A percentile compares a stretch with the other conserved stretches of the same genome.
phyloP scores from a whole-genome alignment of 2,113 vertebrate genomes.

The Alouatta palliata region DNA sequence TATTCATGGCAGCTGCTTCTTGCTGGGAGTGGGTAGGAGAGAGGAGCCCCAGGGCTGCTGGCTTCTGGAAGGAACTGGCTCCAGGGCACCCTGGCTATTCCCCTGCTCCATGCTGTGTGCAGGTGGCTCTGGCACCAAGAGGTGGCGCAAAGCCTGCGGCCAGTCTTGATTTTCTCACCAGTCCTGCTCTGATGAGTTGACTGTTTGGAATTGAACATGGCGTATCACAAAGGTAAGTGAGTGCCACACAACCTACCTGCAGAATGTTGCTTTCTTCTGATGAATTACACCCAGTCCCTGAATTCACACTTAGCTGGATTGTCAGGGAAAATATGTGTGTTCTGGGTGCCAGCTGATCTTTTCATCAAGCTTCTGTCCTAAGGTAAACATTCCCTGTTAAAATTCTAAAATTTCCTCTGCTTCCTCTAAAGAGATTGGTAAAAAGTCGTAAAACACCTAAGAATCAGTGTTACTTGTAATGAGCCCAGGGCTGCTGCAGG shows the following conservation, averaged over 20 bases:
- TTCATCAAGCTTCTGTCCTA: background rate
- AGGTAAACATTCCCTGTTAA: slow-evolving; percentile 8
- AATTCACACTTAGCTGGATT: background rate
- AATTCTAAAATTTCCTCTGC: slow-evolving; percentile 6
- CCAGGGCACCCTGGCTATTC: background rate
- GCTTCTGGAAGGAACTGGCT: background rate
- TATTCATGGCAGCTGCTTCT: background rate
- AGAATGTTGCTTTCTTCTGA: background rate
- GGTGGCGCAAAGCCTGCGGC: background rate
- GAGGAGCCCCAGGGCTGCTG: background rate
- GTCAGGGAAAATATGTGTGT: background rate
- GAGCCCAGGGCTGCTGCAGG: background rate
- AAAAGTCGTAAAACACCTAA: background rate
- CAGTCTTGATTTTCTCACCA: background rate
- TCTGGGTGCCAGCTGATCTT: background rate
- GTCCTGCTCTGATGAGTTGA: background rate
- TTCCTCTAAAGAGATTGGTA: background rate
- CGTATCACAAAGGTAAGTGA: background rate
- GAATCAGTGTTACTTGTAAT: background rate
- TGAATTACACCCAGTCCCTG: background rate
- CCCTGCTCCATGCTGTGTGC: background rate
- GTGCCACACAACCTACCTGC: background rate
- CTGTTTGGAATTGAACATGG: background rate
- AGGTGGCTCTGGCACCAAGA: slow-evolving; percentile 10
- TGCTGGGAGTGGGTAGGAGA: too few relatives aligned